Evolutionary conservation across 2,797 vertebrate species (phyloP), one percentile per base, ranked within the genome.

Genomic region (Cygnus olor): DNA sequence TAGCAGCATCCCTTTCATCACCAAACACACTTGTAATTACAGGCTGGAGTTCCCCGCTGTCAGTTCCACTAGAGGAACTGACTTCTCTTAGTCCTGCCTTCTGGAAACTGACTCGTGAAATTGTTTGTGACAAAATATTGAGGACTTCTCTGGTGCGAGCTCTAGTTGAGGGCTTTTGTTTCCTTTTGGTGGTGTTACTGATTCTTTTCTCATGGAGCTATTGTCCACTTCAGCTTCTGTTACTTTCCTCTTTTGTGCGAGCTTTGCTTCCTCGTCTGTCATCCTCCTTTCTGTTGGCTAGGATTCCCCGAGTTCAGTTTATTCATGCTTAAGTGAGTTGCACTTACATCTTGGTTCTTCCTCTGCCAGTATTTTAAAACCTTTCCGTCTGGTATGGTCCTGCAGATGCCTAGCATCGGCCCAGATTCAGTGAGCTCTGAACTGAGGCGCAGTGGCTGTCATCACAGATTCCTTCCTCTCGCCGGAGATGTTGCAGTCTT

Each of bases 401-500:
- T 60, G 78, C 65, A 68, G 72, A 9, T 68, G 47, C 57, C 58
- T 71, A 44, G 27, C n/a, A 34, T 34, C 56, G 20, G 45, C 57
- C n/a, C 11, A 44, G 40, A 4, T 80, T 94, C 70, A 65, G 30
- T 28, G 38, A 6, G 24, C 6, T n/a, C 30, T 73, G 85, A 60
- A 34, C 15, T 3, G 5, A 27, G 79, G 64, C 27, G 49, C 10
- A 64, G 54, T 53, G 51, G 17, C 40, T 73, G 25, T 70, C 40
- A 27, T 70, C 34, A 14, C 38, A 11, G 58, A 58, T 70, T 78
- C 45, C 38, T 56, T 85, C 38, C 36, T 84, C 34, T 87, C 11
- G 3, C 10, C 2, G 5, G 53, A 30, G 25, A 1, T 60, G 16
- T 27, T 61, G 22, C 0, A 61, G 14, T 60, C n/a, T 36, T 72